phyloP scores from a whole-genome alignment of 30 jellyfish, hydroid and myxozoan genomes.

The Euphysa ruthae region DNA sequence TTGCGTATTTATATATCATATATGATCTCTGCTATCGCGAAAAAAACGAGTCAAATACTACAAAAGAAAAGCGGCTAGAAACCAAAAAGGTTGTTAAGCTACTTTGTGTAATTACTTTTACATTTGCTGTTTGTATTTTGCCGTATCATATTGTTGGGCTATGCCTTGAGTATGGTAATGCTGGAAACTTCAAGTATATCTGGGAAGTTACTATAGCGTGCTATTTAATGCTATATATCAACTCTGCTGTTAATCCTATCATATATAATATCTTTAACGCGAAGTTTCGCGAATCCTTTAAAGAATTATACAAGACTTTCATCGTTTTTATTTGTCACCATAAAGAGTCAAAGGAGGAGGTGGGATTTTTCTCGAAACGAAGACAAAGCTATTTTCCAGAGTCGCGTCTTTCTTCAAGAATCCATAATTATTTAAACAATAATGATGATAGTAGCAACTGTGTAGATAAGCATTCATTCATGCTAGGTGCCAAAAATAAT shows the following conservation, averaged over 20 bases:
- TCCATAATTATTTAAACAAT: no score
- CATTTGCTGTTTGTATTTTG: constrained; percentile 79
- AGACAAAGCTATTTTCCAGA: constrained; percentile 9
- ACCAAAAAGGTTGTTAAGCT: constrained; percentile 74
- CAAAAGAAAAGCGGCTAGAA: constrained; percentile 49
- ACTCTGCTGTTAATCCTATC: constrained; percentile 76
- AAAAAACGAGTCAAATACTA: constrained; percentile 30
- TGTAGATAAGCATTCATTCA: no score
- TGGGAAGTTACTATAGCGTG: constrained; percentile 30
- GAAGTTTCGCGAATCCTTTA: constrained; percentile 70
- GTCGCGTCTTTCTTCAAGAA: no score
- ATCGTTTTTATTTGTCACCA: background rate
- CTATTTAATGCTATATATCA: constrained; percentile 54
- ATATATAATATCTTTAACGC: constrained; percentile 80
- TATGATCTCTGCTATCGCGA: constrained; percentile 43
- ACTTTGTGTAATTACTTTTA: constrained; percentile 64
- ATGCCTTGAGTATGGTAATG: constrained; percentile 35
- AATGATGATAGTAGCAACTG: no score
- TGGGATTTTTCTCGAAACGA: constrained; percentile 16
- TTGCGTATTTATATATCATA: constrained; percentile 63
- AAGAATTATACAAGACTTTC: constrained; percentile 36
- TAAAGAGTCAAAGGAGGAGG: background rate
- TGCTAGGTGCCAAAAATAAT: no score
- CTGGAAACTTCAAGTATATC: constrained; percentile 27
- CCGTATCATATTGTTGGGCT: constrained; percentile 78